Evolutionary conservation across 2,888 invertebrate species (phyloP), one percentile per base, ranked within the genome.

Genomic region (Brachyptera putata): DNA sequence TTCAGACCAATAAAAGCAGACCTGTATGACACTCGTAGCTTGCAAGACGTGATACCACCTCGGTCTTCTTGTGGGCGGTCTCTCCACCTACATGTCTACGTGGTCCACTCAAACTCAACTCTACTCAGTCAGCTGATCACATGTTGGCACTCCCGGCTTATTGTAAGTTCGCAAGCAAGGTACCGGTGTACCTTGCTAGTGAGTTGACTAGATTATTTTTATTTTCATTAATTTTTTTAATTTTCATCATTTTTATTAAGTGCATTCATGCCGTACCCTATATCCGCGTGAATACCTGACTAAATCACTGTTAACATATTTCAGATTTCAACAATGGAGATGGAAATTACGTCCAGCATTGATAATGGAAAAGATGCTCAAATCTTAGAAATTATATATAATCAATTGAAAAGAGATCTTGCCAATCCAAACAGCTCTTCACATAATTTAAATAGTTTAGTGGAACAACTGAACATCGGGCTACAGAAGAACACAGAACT

Each of bases 371-470:
- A 46, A 46, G 46, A 46, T 24, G 46, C n/a, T 16, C 22, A 24
- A n/a, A 5, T 46, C 24, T 46, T 46, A 21, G 46, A 46, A 46
- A 46, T 24, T 24, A n/a, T 46, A n/a, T 46, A 46, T 24, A 46
- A 46, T 21, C 46, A 46, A n/a, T 46, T 46, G 46, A 46, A 46
- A 24, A 46, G 46, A n/a, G 22, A 46, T 21, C 46, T 46, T 46
- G 24, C 24, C n/a, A 46, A 46, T 24, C 46, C n/a, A 5, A 46
- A 24, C n/a, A 46, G 46, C 24, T 13, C 46, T 3, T 11, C 46
- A 4, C n/a, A 3, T 24, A 21, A 21, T n/a, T 24, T 24, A 3
- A n/a, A 21, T 9, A 4, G 24, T 13, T 24, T 46, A 2, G 46
- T 18, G 9, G n/a, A 4, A n/a, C 22, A 46, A 16, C 18, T 46